Evolutionary conservation across 2,113 vertebrate genomes (phyloP).

Genomic region (Saiga tatarica): DNA sequence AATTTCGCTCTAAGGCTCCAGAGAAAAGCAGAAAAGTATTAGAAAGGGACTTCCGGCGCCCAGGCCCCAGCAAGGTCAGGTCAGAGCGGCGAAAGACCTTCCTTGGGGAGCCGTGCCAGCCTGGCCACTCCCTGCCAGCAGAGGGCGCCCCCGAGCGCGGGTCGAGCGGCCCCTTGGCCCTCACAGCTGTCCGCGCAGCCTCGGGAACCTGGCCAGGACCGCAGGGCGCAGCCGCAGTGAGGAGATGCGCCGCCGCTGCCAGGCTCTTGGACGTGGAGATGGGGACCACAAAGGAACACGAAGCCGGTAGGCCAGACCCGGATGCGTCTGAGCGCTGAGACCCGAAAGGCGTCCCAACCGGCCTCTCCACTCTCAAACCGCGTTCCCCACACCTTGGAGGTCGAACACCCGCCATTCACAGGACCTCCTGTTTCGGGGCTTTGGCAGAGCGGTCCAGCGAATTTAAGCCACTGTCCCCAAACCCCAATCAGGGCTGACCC

Average conservation of each 20-base stretch:
- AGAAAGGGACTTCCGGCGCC: not conserved
- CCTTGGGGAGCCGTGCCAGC: not conserved
- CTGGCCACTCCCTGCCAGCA: not conserved
- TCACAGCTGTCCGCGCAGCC: not conserved
- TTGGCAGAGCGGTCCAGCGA: not conserved
- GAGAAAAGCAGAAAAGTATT: not conserved
- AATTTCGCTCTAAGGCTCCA: not conserved
- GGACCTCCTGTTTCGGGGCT: not conserved
- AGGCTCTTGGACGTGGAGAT: not conserved
- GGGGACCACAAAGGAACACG: not conserved
- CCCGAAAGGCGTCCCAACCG: not conserved
- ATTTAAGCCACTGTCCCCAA: not conserved
- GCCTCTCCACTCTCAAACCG: not conserved
- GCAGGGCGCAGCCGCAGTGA: not conserved
- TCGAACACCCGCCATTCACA: not conserved
- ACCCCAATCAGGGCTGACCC: not conserved
- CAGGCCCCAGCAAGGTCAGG: not conserved
- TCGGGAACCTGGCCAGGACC: not conserved
- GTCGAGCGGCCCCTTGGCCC: not conserved
- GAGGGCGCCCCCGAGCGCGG: not conserved
- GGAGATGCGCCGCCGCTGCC: not conserved
- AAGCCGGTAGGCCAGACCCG: not conserved
- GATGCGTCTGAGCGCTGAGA: not conserved
- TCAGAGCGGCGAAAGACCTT: fast-evolving
- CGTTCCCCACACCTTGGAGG: not conserved